Evolutionary conservation across 2,888 invertebrate genomes (phyloP), one percentile per base, ranked within the genome.

Genomic region (Eupithecia exiguata): DNA sequence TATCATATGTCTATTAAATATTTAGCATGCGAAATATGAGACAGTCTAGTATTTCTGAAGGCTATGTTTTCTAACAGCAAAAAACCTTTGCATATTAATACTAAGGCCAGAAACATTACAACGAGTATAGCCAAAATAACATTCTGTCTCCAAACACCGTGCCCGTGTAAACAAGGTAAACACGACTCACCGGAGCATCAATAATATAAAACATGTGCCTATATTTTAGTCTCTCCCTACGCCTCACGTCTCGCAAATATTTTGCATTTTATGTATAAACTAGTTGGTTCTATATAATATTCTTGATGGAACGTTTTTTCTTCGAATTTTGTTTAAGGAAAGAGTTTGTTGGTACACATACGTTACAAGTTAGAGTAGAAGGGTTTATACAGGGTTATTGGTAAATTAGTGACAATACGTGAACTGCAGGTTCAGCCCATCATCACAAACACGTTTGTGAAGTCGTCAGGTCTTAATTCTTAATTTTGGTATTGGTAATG

Each of bases 141-240:
- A 21, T 65, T 36, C 30, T 16, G 18, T 36, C 65, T n/a, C 38
- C 18, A 21, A 40, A 21, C 21, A 38, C 38, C 66, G 6, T 43
- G 12, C 38, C 76, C 71, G 84, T 86, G 90, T 91, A 91, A 92
- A 91, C 91, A 93, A 90, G 91, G 92, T 89, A 90, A 89, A 85
- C 85, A 80, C 80, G 77, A 79, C 82, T 80, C 84, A 85, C 83
- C 85, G 86, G 85, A 84, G 85, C 89, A 87, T 91, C 91, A 93
- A 93, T 93, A 93, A 93, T 93, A 93, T 92, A 92, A 92, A 93
- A 92, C 91, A 92, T 89, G 88, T 84, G 85, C 84, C 86, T 88
- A 85, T 87, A 86, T 88, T 66, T 85, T 87, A 87, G 82, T 80
- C 80, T 87, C 86, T 80, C 86, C 87, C 87, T 84, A 83, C 85